These are phyloP conservation scores for Ammodytes dubius DNA, from an alignment of 2,113 vertebrate species.

Conservation along the genomic window DNA sequence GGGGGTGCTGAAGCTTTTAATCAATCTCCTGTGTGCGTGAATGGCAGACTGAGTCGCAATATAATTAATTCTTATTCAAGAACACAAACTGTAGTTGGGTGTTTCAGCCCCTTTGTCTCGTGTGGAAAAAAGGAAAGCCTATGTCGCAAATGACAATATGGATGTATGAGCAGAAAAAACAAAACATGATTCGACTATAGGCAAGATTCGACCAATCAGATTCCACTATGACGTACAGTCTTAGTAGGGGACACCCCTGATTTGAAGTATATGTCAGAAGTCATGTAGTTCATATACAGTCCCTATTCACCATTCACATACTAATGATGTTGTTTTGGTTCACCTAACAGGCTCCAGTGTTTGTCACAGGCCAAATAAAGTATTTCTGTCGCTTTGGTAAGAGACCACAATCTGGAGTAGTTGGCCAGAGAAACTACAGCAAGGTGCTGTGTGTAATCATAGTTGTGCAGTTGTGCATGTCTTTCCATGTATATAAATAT, in stretches of 20 bases:
- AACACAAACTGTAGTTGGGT: too few species aligned
- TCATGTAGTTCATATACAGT: not conserved
- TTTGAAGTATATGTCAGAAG: not conserved
- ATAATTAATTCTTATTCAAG: too few species aligned
- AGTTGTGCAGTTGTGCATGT: slow-evolving; percentile 42
- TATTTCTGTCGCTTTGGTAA: slow-evolving; percentile 41
- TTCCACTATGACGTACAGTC: too few species aligned
- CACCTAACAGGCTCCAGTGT: slow-evolving; percentile 36
- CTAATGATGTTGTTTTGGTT: slow-evolving; percentile 20
- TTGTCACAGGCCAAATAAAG: slow-evolving; percentile 62
- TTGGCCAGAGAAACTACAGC: slow-evolving; percentile 19
- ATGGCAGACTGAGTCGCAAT: too few species aligned
- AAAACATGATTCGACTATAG: not conserved
- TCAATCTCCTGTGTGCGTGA: too few species aligned
- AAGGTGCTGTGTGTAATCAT: slow-evolving; percentile 36
- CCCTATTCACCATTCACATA: not conserved
- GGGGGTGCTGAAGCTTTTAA: too few species aligned
- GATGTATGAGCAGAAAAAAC: too few species aligned
- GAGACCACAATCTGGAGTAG: slow-evolving; percentile 38
- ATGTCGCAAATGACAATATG: too few species aligned
- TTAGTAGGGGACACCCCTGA: too few species aligned
- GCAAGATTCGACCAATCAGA: not conserved
- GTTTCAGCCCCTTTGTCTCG: too few species aligned
- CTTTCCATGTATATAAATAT: not conserved
- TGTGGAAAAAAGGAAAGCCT: too few species aligned